These are phyloP conservation scores for Lytechinus variegatus DNA, from an alignment of 35 echinoderm and acorn worm genomes.

Conservation along the genomic window DNA sequence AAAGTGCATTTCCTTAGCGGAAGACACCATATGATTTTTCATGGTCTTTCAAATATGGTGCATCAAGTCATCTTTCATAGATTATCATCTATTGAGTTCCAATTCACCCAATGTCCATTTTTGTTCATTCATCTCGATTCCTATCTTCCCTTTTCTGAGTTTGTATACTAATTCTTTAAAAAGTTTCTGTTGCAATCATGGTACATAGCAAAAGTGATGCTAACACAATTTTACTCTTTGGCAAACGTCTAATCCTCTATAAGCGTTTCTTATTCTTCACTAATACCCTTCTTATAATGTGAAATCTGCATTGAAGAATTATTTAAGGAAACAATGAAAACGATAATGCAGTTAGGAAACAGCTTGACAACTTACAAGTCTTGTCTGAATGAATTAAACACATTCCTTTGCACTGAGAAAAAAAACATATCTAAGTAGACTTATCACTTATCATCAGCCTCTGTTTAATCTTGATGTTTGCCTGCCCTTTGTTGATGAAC, in stretches of 20 bases:
- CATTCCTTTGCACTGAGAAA: neutral
- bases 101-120: too few relatives aligned
- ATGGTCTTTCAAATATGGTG: neutral
- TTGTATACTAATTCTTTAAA: neutral
- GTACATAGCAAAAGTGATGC: too few relatives aligned
- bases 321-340: neutral
- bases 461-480: neutral
- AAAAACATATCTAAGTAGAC: neutral
- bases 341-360: neutral
- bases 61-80: neutral
- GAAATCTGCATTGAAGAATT: neutral
- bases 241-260: neutral
- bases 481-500: neutral
- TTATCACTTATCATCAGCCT: neutral
- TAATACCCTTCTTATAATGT: neutral
- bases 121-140: too few relatives aligned
- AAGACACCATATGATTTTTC: neutral
- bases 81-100: neutral
- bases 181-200: neutral
- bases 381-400: neutral
- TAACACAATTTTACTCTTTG: too few relatives aligned
- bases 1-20: neutral
- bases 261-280: neutral
- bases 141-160: neutral
- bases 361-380: neutral